A percentile compares a stretch with the other conserved stretches of the same genome.
Conservation (phyloP, 2,888 invertebrate species). For the Cylloceria caligata region DNA sequence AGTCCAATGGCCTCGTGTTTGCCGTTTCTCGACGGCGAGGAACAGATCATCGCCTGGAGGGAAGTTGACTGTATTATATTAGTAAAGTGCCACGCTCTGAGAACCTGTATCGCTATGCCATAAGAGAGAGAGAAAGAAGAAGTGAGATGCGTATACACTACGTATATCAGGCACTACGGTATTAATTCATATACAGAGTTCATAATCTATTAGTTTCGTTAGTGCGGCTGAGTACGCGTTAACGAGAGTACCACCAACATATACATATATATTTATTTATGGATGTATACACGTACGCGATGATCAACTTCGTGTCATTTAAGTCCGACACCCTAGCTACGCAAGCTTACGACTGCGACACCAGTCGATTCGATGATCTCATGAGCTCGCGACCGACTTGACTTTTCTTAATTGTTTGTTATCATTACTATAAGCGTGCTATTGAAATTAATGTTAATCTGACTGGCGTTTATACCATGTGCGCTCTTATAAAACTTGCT, state of each 20-base stretch:
- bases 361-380: slow-evolving; percentile 83
- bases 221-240: slow-evolving; percentile 77
- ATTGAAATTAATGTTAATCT: slow-evolving; percentile 85
- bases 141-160: slow-evolving; percentile 1
- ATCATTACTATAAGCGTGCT: slow-evolving; percentile 84
- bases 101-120: slow-evolving; percentile 74
- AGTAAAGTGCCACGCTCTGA: slow-evolving; percentile 61
- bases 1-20: slow-evolving; percentile 35
- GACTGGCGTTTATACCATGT: slow-evolving; percentile 71
- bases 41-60: slow-evolving; percentile 62
- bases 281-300: slow-evolving; percentile 59
- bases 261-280: slow-evolving; percentile 11
- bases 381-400: slow-evolving; percentile 79
- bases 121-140: slow-evolving; percentile 10
- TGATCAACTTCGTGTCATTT: slow-evolving; percentile 83
- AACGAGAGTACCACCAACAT: slow-evolving; percentile 79
- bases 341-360: slow-evolving; percentile 51
- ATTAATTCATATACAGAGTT: slow-evolving; percentile 83
- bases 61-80: slow-evolving; percentile 36
- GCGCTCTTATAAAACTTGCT: slow-evolving; percentile 82
- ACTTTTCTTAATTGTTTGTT: slow-evolving; percentile 84
- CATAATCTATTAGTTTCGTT: slow-evolving; percentile 83
- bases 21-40: slow-evolving; percentile 42
- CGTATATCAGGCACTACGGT: slow-evolving; percentile 72
- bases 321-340: slow-evolving; percentile 82